Base-by-base conservation (phyloP, 2,888 invertebrate genomes). In the Scaptomyza tumidula region DNA sequence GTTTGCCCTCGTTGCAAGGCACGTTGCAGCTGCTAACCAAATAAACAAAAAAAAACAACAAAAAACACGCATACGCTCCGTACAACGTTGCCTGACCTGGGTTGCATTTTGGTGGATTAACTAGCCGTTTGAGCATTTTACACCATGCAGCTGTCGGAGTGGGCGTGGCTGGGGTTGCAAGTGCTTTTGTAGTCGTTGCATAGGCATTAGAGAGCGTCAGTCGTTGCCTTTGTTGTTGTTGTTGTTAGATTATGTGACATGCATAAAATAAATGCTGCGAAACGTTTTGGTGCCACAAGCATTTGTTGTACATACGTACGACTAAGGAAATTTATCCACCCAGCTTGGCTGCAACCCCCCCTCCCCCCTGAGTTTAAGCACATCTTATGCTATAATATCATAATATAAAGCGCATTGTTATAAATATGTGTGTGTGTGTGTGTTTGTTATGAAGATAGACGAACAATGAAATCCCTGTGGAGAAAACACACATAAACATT, bases 341-440 rank as follows among this genome's bases (percentile, higher is more conserved):
- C 9, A 48, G 52, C 52, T 54, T 55, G 44, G 49, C 53, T 49
- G 37, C 48, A 9, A 3, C 14, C 39, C 39, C 2, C 1, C 39
- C 39, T 19, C 1, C 39, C 0, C 10, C 37, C 52, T 41, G 60
- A 74, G 64, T 71, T 84, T 81, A 79, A 75, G 64, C 79, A 60
- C 72, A 68, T 72, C 77, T 79, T 52, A 71, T 71, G 66, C 71
- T 49, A 79, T 72, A 59, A 65, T 61, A 71, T 50, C 48, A 66
- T 63, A 50, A 57, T 41, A 69, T 63, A 71, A 71, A 74, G 62
- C 61, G 77, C 77, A 71, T 75, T 77, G 72, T 71, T 74, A 72
- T 73, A 9, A 0, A 24, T 57, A 48, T 54, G 5, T 13, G 13
- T 9, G 13, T 35, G 56, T 24, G 5, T 65, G 39, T 64, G 29